Conservation (phyloP, 2,888 invertebrate genomes). For the Xanthorhoe designata region DNA sequence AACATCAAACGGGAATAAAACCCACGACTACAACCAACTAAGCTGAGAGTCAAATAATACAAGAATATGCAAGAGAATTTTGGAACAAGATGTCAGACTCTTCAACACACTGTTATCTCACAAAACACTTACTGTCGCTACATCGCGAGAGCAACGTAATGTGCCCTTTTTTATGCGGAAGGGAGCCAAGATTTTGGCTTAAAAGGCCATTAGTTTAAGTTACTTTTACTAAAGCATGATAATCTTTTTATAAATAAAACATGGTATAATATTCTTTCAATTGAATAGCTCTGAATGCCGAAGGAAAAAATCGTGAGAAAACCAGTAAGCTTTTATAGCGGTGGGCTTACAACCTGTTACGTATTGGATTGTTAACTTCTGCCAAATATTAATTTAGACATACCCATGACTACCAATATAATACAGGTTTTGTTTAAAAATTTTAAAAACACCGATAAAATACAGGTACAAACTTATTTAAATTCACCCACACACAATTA, state of each 20-base stretch:
- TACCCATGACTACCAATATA: too few relatives aligned
- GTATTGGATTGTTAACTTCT: too few relatives aligned
- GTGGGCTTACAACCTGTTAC: too few relatives aligned
- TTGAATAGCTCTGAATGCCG: background rate
- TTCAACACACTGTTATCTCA: constrained; percentile 20
- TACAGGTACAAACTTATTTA: too few relatives aligned
- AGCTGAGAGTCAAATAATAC: background rate
- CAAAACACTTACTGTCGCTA: constrained; percentile 26
- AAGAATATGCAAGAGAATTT: background rate
- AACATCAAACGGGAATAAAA: too few relatives aligned
- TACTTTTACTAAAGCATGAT: constrained; percentile 1
- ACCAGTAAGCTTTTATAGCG: too few relatives aligned
- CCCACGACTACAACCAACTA: too few relatives aligned
- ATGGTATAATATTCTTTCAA: background rate
- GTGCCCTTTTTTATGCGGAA: constrained; percentile 19
- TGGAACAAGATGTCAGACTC: constrained; percentile 20
- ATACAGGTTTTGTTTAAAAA: too few relatives aligned
- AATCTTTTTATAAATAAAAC: background rate
- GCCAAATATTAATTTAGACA: too few relatives aligned
- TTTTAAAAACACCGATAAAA: too few relatives aligned
- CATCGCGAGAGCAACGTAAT: constrained; percentile 28
- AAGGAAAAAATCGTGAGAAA: too few relatives aligned
- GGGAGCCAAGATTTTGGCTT: constrained; percentile 25
- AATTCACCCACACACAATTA: too few relatives aligned
- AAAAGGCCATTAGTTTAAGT: constrained; percentile 18